Evolutionary conservation across 1,140 invertebrate species (phyloP).

Genomic region (Protaetia brevitarsis): DNA sequence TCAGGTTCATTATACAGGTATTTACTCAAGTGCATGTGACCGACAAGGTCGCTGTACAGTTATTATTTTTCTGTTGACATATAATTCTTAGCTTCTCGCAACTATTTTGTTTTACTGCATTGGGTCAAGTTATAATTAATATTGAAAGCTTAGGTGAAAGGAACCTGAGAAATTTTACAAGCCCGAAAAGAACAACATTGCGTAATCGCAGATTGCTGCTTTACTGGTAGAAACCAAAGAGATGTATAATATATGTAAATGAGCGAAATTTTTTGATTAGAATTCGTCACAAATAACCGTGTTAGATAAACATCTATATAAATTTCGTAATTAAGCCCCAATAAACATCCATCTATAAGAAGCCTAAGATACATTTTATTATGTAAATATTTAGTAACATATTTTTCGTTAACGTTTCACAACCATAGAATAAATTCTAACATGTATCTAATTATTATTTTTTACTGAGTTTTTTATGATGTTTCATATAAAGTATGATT

Average conservation of each 20-base stretch:
- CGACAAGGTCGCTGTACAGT: no score
- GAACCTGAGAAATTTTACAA: not conserved
- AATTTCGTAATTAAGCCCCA: not conserved
- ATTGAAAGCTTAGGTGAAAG: not conserved
- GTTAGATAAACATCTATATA: not conserved
- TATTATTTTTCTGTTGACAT: no score
- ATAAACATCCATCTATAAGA: not conserved
- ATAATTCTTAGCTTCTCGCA: no score
- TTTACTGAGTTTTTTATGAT: no score
- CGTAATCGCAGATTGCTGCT: not conserved
- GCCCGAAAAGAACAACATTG: not conserved
- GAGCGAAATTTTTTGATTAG: slow-evolving; percentile 9
- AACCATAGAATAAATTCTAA: not conserved
- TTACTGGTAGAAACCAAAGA: not conserved
- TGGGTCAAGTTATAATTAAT: not conserved
- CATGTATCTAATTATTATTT: no score
- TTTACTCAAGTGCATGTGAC: no score
- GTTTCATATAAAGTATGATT: no score
- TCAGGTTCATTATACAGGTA: no score
- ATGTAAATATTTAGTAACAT: not conserved
- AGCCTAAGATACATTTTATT: not conserved
- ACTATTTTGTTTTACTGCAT: no score
- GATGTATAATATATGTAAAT: not conserved
- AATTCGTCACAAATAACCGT: slow-evolving; percentile 4
- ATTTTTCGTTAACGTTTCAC: not conserved